phyloP scores from a whole-genome alignment of 2,888 invertebrate genomes.

The Norana najaformis region DNA sequence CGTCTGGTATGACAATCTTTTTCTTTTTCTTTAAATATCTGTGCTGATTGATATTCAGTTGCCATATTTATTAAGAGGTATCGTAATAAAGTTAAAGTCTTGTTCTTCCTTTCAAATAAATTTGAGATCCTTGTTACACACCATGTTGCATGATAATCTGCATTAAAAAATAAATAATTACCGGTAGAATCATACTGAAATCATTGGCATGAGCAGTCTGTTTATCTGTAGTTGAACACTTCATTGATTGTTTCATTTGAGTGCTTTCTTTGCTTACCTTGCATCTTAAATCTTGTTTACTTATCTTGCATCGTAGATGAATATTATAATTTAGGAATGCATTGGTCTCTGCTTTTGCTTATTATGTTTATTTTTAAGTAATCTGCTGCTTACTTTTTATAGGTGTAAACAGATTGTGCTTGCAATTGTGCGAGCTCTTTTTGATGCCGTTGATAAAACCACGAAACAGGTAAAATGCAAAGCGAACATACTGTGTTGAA shows the following conservation, averaged over 20 bases:
- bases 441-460: conserved; percentile 74
- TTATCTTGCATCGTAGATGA: no score
- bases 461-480: conserved; percentile 64
- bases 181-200: no score
- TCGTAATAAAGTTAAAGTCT: no score
- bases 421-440: conserved; percentile 77
- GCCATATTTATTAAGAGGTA: no score
- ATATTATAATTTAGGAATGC: neutral
- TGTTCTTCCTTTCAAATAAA: no score
- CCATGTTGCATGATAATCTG: neutral
- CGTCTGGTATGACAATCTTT: conserved; percentile 76
- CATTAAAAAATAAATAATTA: neutral
- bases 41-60: neutral
- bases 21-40: neutral
- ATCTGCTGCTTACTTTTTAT: neutral
- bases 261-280: conserved; percentile 56
- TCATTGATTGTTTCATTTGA: neutral
- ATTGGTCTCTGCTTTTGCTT: neutral
- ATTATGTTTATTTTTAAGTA: neutral
- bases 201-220: no score
- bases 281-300: no score
- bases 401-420: conserved; percentile 78
- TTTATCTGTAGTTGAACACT: no score
- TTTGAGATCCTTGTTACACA: no score
- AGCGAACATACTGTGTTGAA: no score